Conservation (phyloP, 2,113 vertebrate genomes). For the Leiothrix lutea region DNA sequence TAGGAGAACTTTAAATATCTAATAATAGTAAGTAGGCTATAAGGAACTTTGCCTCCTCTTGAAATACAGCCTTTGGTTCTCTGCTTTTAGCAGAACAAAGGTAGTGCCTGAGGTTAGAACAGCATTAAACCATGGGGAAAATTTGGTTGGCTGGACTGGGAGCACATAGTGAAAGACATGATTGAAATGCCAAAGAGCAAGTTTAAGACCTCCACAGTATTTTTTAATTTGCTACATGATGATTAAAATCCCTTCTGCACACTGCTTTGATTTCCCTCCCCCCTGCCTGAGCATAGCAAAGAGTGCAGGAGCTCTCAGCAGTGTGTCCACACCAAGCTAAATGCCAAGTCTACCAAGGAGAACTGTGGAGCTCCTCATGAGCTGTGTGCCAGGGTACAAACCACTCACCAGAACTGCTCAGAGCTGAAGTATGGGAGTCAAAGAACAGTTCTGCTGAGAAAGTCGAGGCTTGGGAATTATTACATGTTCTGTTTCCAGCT, state of each 20-base stretch:
- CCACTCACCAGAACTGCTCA: background rate
- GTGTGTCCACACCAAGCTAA: background rate
- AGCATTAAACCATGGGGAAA: background rate
- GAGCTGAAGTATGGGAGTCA: background rate
- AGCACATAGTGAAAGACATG: background rate
- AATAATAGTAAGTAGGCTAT: conserved; percentile 44
- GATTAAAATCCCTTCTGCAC: conserved; percentile 13
- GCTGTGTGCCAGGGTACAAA: background rate
- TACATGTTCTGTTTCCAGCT: conserved; percentile 23
- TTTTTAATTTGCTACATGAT: background rate
- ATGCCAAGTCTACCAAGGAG: background rate
- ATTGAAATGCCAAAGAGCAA: background rate
- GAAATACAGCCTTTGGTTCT: conserved; percentile 10
- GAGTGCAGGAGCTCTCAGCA: background rate
- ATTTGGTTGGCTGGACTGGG: background rate
- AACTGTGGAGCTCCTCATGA: background rate
- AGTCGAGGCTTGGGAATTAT: background rate
- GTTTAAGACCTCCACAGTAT: background rate
- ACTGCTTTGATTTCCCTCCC: background rate
- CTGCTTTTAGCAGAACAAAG: background rate
- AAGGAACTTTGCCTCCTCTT: background rate
- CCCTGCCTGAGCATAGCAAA: background rate
- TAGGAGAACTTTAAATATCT: conserved; percentile 12
- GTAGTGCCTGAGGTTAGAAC: background rate
- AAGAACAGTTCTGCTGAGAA: background rate